A percentile compares a stretch with the other conserved stretches of the same genome.
Evolutionary conservation across 2,797 vertebrate genomes (phyloP).

Genomic region (Gymnoscopelus braueri): DNA sequence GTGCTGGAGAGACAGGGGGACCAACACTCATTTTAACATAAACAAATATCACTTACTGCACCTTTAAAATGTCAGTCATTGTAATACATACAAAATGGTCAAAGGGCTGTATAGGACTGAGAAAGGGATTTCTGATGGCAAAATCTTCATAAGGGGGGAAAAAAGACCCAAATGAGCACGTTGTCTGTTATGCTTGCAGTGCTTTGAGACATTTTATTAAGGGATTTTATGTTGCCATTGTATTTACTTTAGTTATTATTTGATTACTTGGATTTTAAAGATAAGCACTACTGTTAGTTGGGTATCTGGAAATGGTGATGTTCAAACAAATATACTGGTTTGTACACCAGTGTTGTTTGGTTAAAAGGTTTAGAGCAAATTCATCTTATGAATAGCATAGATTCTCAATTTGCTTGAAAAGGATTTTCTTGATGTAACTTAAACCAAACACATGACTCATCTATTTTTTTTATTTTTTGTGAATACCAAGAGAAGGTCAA

Average conservation of each 20-base stretch:
- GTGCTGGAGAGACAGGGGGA: too few relatives aligned
- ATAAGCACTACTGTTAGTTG: not conserved
- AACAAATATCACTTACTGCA: too few relatives aligned
- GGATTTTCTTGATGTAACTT: slow-evolving; percentile 18
- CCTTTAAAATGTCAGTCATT: slow-evolving; percentile 68
- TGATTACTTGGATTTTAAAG: slow-evolving; percentile 14
- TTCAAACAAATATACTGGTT: not conserved
- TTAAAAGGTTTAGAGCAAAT: slow-evolving; percentile 8
- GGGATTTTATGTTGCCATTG: not conserved
- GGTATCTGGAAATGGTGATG: not conserved
- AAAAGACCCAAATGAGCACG: not conserved
- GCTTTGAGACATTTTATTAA: slow-evolving; percentile 26
- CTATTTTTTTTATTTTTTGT: slow-evolving; percentile 6
- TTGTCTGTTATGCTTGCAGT: not conserved
- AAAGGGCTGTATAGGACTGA: slow-evolving; percentile 13
- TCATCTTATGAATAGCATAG: slow-evolving; percentile 5
- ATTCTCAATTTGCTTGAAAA: slow-evolving; percentile 26
- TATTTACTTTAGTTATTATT: slow-evolving; percentile 20
- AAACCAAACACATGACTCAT: slow-evolving; percentile 35
- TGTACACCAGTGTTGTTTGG: not conserved
- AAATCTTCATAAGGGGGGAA: slow-evolving; percentile 11
- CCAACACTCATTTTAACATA: too few relatives aligned
- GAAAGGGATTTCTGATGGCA: slow-evolving; percentile 13
- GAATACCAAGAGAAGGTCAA: slow-evolving; percentile 4
- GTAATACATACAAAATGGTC: slow-evolving; percentile 51